phyloP scores from a whole-genome alignment of 2,113 vertebrate species.

The Paradoxurus hermaphroditus region DNA sequence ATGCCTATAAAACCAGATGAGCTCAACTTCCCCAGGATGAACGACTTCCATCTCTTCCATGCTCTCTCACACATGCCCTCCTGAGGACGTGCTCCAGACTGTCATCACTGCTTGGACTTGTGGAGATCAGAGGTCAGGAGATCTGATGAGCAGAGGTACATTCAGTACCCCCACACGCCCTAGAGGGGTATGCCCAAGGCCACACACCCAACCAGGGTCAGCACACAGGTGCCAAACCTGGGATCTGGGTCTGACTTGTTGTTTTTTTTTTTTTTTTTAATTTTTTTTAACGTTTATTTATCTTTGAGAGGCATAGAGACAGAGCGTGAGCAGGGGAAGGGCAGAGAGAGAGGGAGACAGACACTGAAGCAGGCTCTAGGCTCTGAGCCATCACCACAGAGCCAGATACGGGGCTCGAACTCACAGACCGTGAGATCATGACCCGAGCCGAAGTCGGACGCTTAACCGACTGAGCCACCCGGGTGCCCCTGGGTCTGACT shows the following conservation, averaged over 20 bases:
- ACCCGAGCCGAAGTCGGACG: no score
- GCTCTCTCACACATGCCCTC: background rate
- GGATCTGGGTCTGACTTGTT: background rate
- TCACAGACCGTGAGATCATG: no score
- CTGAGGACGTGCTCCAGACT: background rate
- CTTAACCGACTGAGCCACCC: no score
- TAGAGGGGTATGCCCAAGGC: background rate
- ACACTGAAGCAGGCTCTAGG: no score
- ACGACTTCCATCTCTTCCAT: background rate
- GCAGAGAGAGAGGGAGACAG: no score
- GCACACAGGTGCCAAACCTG: background rate
- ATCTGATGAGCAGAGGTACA: background rate
- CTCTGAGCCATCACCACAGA: no score
- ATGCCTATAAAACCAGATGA: background rate
- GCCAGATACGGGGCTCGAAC: no score
- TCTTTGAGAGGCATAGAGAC: no score
- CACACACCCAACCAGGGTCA: background rate
- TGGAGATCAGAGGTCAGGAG: background rate
- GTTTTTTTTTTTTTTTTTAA: no score
- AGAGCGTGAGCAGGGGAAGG: no score
- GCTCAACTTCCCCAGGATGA: fast-evolving
- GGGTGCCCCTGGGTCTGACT: background rate
- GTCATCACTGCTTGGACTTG: background rate
- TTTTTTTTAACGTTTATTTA: no score
- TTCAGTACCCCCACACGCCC: background rate